Conservation (phyloP, 37 sponge, comb jelly and placozoan species). For the Oopsacas minuta region DNA sequence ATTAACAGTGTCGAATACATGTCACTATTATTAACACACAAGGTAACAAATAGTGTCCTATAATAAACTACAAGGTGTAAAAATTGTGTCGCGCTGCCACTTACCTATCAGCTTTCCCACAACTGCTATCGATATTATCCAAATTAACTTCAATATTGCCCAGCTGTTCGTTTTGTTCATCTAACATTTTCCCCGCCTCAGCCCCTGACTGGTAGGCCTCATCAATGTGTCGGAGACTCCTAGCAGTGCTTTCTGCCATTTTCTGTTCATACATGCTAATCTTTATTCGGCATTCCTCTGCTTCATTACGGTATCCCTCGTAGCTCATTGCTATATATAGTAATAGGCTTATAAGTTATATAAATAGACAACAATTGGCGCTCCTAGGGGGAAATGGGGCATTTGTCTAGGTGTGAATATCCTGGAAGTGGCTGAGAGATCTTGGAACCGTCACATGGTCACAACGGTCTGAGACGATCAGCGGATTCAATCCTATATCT, state of each 20-base stretch:
- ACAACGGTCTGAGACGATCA: too few species aligned
- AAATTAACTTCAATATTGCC: neutral
- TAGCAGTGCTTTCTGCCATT: conserved; percentile 5
- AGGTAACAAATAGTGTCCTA: too few species aligned
- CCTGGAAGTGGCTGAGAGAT: too few species aligned
- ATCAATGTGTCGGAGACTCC: neutral
- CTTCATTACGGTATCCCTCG: neutral
- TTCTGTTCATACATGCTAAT: neutral
- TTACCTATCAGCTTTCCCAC: neutral
- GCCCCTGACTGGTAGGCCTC: neutral
- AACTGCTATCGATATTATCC: neutral
- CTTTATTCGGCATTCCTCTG: neutral
- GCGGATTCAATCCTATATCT: too few species aligned
- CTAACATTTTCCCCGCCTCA: neutral
- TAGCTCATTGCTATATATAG: conserved; percentile 1
- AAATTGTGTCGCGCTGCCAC: neutral
- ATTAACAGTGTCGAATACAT: too few species aligned
- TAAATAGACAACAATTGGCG: too few species aligned
- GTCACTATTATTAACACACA: too few species aligned
- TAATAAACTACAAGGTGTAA: too few species aligned
- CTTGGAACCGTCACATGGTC: too few species aligned
- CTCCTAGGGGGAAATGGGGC: too few species aligned
- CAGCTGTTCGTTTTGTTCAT: neutral
- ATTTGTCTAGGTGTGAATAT: too few species aligned
- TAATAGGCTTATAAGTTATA: too few species aligned